These are phyloP conservation scores for Adrianichthys oophorus DNA, from an alignment of 2,797 vertebrate species.

Conservation along the genomic window DNA sequence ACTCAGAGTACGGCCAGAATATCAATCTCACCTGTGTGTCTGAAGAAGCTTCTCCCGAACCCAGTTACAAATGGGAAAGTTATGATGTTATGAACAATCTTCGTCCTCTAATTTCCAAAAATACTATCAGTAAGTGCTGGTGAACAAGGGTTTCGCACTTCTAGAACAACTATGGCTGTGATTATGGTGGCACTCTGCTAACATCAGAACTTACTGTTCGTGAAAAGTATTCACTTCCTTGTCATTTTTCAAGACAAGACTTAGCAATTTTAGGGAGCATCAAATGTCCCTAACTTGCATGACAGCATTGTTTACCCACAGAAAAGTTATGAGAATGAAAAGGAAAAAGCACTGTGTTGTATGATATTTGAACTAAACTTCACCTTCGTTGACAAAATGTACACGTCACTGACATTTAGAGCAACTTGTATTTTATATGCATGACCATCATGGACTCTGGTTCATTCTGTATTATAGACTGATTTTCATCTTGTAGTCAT, in stretches of 20 bases:
- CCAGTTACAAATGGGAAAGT: conserved; percentile 83
- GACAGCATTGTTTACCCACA: too few species aligned
- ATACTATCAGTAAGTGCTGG: conserved; percentile 61
- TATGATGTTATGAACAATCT: conserved; percentile 34
- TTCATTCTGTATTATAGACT: too few species aligned
- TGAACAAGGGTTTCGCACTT: neutral
- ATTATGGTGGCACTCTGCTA: neutral
- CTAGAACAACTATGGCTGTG: neutral
- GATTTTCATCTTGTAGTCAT: too few species aligned
- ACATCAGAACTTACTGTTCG: too few species aligned
- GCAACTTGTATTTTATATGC: too few species aligned
- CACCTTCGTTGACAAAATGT: too few species aligned
- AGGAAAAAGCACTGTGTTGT: too few species aligned
- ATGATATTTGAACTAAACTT: too few species aligned
- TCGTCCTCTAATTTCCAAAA: conserved; percentile 6
- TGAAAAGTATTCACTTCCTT: neutral
- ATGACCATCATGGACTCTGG: too few species aligned
- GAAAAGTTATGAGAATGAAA: too few species aligned
- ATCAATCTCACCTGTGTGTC: conserved; percentile 86
- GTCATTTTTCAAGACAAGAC: neutral
- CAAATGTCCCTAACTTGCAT: neutral
- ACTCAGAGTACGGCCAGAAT: conserved; percentile 76
- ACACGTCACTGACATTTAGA: too few species aligned
- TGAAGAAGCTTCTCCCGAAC: conserved; percentile 83
- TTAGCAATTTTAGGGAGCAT: neutral